phyloP scores from a whole-genome alignment of 2,797 vertebrate genomes.

The Protonibea diacanthus region DNA sequence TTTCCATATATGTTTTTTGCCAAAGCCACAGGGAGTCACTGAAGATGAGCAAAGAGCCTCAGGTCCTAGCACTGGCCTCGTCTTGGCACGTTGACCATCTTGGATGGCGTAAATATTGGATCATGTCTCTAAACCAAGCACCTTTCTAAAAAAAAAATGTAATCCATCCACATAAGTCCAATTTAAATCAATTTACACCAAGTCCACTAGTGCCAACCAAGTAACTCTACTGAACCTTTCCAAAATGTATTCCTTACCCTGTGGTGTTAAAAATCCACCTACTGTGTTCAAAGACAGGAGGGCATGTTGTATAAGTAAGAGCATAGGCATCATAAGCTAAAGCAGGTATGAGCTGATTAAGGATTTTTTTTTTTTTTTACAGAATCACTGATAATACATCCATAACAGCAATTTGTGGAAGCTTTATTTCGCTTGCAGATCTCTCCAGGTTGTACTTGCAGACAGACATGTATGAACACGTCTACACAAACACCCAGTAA shows the following conservation, averaged over 20 bases:
- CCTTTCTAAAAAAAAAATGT: background rate
- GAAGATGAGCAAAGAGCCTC: too few species aligned
- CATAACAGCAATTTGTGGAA: background rate
- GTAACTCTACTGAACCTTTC: background rate
- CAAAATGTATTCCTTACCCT: background rate
- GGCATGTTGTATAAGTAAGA: too few species aligned
- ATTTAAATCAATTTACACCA: background rate
- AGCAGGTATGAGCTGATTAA: background rate
- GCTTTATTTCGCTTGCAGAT: too few species aligned
- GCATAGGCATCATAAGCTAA: background rate
- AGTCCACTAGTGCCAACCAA: background rate
- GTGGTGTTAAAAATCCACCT: background rate
- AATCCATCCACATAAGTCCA: background rate
- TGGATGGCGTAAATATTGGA: background rate
- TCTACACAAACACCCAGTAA: background rate
- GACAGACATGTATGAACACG: background rate
- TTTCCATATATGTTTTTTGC: too few species aligned
- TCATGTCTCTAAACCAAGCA: background rate
- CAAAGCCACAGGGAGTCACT: too few species aligned
- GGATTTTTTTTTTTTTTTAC: background rate
- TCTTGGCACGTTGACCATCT: background rate
- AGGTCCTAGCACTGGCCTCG: too few species aligned
- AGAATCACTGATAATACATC: background rate
- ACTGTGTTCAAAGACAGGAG: background rate
- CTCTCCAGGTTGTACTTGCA: background rate